These are phyloP conservation scores for Oxyteleia sp. DNA, from an alignment of 2,888 invertebrate species.

Conservation along the genomic window DNA sequence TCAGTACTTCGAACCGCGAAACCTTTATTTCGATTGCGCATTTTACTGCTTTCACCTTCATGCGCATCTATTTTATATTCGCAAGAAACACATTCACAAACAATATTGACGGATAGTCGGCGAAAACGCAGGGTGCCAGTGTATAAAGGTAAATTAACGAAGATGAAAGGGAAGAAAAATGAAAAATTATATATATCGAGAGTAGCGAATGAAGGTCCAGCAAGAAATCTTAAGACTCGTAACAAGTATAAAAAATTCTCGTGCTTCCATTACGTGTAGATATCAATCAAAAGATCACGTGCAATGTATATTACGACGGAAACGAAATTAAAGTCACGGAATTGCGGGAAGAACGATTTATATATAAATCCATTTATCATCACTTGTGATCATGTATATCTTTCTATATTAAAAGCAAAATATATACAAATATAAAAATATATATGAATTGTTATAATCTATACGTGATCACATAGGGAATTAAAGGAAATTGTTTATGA, in stretches of 20 bases:
- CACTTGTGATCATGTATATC: slow-evolving; percentile 41
- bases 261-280: slow-evolving; percentile 67
- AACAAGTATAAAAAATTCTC: slow-evolving; percentile 54
- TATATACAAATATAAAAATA: slow-evolving; percentile 2
- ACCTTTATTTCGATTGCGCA: background rate
- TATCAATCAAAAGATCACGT: slow-evolving; percentile 47
- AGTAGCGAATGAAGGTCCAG: slow-evolving; percentile 14
- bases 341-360: slow-evolving; percentile 9
- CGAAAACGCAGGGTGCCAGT: slow-evolving; percentile 44
- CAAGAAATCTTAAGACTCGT: slow-evolving; percentile 69
- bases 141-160: slow-evolving; percentile 4
- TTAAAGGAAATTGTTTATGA: background rate
- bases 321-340: slow-evolving; percentile 5
- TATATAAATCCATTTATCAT: slow-evolving; percentile 14
- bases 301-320: slow-evolving; percentile 9
- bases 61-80: background rate
- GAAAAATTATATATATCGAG: slow-evolving; percentile 37
- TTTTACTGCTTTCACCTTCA: slow-evolving; percentile 2
- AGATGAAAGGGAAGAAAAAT: background rate
- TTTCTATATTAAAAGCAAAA: slow-evolving; percentile 23
- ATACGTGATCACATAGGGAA: slow-evolving; percentile 26
- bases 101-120: slow-evolving; percentile 41
- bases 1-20: background rate
- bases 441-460: slow-evolving; percentile 1
- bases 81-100: background rate